These are phyloP conservation scores for Cyclura pinguis DNA, from an alignment of 2,797 vertebrate species.

Conservation along the genomic window DNA sequence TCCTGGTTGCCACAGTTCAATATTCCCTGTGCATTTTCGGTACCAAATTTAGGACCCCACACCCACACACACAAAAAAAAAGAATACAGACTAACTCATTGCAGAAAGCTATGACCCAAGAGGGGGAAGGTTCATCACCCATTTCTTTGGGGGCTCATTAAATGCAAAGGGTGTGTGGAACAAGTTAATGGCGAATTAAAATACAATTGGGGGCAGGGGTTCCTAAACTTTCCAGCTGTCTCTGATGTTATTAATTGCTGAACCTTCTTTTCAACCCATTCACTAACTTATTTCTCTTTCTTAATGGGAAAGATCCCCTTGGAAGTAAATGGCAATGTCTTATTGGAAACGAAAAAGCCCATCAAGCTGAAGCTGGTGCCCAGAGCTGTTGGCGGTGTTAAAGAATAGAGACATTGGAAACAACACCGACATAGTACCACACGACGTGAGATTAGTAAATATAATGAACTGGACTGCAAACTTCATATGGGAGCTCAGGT, in stretches of 20 bases:
- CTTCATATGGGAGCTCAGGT: not conserved
- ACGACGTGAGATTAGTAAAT: too few species aligned
- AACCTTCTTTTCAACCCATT: not conserved
- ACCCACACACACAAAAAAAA: too few species aligned
- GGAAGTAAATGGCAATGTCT: slow-evolving; percentile 67
- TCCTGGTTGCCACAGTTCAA: too few species aligned
- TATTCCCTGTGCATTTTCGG: too few species aligned
- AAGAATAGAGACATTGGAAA: slow-evolving; percentile 39
- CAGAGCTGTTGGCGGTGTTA: slow-evolving; percentile 37
- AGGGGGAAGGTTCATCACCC: too few species aligned
- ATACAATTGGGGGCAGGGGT: accelerated
- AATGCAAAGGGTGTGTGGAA: not conserved
- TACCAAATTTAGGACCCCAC: too few species aligned
- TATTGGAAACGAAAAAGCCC: slow-evolving; percentile 79
- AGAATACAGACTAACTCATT: too few species aligned
- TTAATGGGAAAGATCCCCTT: slow-evolving; percentile 79
- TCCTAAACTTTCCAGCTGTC: not conserved
- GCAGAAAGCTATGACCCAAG: too few species aligned
- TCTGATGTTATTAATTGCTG: too few species aligned
- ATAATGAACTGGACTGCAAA: too few species aligned
- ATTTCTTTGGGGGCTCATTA: too few species aligned
- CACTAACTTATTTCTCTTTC: not conserved
- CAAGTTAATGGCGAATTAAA: not conserved
- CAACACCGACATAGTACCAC: accelerated
- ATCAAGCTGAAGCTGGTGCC: slow-evolving; percentile 81